Conservation (phyloP, 2,888 invertebrate genomes). For the Anagyrus pseudococci region DNA sequence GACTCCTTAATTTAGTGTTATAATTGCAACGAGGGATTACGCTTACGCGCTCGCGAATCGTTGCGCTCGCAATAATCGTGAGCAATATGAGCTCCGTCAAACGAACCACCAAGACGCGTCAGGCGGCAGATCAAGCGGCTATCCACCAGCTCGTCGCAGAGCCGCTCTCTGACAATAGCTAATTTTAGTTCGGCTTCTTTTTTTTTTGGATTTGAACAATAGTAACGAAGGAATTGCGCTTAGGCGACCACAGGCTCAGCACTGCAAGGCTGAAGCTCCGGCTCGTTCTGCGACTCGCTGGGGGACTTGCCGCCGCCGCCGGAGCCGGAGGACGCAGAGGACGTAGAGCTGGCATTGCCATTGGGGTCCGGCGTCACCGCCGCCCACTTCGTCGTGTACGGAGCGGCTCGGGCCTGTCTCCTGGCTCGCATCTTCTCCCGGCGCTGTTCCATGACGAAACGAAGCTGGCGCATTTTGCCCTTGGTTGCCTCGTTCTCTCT, state of each 20-base stretch:
- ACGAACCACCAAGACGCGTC: no score
- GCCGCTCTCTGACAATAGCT: background rate
- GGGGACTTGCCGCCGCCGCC: conserved; percentile 46
- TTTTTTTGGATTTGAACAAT: background rate
- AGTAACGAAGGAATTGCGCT: conserved; percentile 21
- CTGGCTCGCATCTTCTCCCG: conserved; percentile 72
- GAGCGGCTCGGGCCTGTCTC: conserved; percentile 77
- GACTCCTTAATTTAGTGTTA: conserved; percentile 24
- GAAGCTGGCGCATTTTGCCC: conserved; percentile 85
- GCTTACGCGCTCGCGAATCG: background rate
- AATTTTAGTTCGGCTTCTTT: background rate
- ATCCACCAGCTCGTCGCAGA: no score
- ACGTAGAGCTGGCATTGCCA: conserved; percentile 56
- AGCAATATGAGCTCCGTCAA: no score
- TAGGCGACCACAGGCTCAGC: conserved; percentile 60
- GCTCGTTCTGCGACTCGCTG: conserved; percentile 54
- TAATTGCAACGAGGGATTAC: conserved; percentile 25
- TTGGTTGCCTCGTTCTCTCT: conserved; percentile 81
- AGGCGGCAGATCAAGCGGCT: no score
- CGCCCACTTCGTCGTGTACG: conserved; percentile 68
- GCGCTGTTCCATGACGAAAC: conserved; percentile 89
- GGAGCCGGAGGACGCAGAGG: conserved; percentile 43
- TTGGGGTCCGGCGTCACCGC: conserved; percentile 61
- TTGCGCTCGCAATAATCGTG: background rate
- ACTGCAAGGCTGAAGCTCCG: conserved; percentile 57